Evolutionary conservation across 2,113 vertebrate species (phyloP).

Genomic region (Zosterops hypoxanthus): DNA sequence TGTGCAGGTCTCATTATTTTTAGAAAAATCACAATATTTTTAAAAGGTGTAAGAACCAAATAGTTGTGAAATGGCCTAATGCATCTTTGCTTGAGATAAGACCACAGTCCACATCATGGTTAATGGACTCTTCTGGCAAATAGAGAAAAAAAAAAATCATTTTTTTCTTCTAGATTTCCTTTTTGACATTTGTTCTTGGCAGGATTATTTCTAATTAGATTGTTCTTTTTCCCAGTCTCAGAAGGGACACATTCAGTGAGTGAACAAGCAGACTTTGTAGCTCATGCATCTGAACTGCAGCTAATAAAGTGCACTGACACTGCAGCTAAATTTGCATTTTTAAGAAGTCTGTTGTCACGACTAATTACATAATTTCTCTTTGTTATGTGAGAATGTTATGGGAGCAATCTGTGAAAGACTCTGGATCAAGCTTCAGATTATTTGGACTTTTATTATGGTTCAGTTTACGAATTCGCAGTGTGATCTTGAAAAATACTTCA

Average conservation of each 20-base stretch:
- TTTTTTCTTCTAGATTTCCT: neutral
- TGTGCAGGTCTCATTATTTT: neutral
- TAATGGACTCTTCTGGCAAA: constrained; percentile 2
- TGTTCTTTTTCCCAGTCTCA: constrained; percentile 26
- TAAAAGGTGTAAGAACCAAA: neutral
- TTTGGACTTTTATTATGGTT: neutral
- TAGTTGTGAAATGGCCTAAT: neutral
- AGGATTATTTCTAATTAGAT: constrained; percentile 53
- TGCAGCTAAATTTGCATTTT: neutral
- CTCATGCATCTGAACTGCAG: neutral
- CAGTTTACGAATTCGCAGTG: neutral
- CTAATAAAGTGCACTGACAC: neutral
- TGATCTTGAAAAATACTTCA: neutral
- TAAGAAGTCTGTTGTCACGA: neutral
- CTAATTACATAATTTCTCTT: neutral
- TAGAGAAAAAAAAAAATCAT: neutral
- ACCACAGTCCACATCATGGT: neutral
- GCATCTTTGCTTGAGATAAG: constrained; percentile 45
- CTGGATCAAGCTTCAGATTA: neutral
- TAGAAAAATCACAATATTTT: neutral
- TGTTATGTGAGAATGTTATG: neutral
- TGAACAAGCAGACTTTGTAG: neutral
- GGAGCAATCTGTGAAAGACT: neutral
- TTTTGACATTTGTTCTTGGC: constrained; percentile 12
- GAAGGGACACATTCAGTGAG: neutral